Evolutionary conservation across 2,888 invertebrate genomes (phyloP).

Genomic region (Caenorhabditis macrosperma): DNA sequence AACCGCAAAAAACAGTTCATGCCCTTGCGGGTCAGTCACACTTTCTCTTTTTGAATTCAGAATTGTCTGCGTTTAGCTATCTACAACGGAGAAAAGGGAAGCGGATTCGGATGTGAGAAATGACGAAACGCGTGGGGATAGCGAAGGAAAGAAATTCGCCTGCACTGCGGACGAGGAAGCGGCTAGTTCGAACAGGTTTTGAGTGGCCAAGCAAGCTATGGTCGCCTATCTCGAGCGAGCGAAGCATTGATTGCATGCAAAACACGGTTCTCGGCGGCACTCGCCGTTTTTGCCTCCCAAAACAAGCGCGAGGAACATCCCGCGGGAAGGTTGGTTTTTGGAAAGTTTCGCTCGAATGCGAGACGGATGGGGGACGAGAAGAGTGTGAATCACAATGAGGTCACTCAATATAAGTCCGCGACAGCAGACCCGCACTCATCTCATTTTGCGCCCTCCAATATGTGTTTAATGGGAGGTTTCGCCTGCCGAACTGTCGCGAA

Average conservation of each 20-base stretch:
- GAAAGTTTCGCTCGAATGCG: slow-evolving; percentile 1
- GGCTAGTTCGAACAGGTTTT: slow-evolving; percentile 57
- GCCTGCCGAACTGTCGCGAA: slow-evolving; percentile 52
- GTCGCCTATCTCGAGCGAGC: slow-evolving; percentile 52
- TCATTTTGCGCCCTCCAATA: slow-evolving; percentile 28
- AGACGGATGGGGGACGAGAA: slow-evolving; percentile 5
- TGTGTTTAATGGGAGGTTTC: slow-evolving; percentile 53
- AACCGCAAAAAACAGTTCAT: background rate
- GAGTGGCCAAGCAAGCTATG: slow-evolving; percentile 55
- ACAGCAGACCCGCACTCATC: slow-evolving; percentile 44
- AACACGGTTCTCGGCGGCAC: slow-evolving; percentile 23
- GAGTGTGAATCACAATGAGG: slow-evolving; percentile 43
- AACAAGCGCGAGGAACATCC: slow-evolving; percentile 10
- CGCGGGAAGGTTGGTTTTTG: background rate
- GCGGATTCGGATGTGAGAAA: slow-evolving; percentile 56
- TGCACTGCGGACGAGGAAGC: slow-evolving; percentile 41
- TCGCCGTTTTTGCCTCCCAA: background rate
- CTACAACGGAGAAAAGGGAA: slow-evolving; percentile 11
- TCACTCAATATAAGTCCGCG: slow-evolving; percentile 47
- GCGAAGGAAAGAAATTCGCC: slow-evolving; percentile 33
- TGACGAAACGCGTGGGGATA: slow-evolving; percentile 47
- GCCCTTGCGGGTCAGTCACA: slow-evolving; percentile 26
- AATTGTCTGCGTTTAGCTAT: slow-evolving; percentile 4
- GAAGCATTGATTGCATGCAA: slow-evolving; percentile 49
- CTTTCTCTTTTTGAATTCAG: slow-evolving; percentile 32